Evolutionary conservation across 1,140 invertebrate genomes (phyloP), one percentile per base, ranked within the genome.

Genomic region (Tetramorium simillimum): DNA sequence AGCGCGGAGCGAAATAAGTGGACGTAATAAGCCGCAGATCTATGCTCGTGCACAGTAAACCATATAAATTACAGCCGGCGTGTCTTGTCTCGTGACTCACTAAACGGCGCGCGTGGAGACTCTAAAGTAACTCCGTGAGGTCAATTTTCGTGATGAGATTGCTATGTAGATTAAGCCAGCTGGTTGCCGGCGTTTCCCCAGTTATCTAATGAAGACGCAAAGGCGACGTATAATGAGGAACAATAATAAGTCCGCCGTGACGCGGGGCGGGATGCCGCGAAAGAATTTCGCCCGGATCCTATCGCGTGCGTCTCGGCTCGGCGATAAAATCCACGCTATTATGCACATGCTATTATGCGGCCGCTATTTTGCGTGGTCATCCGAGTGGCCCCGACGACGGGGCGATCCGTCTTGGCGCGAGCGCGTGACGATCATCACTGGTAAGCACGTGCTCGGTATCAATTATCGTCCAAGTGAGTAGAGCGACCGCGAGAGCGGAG

Each of bases 381-480:
- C 69, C 67, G 75, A 89, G 77, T 58, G 58, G 58, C 21, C 40
- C 28, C 40, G 60, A 72, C 56, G 60, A 43, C 21, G 28, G 58
- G n/a, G 51, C 80, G 67, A 73, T 73, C 9, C 67, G 86, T 89
- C 69, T 58, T 49, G 24, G 14, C 40, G n/a, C 82, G 49, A 89
- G 73, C 89, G 86, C 89, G 89, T 90, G 89, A 90, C 75, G 46
- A 84, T 69, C 73, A 84, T 69, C 73, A 33, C 63, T 58, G 60
- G 24, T 72, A 84, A 91, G 85, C 90, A 91, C 90, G 90, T 91
- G 90, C 87, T 89, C 53, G 62, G 58, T 88, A 90, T 89, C 89
- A 90, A 91, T 91, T 91, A 90, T 87, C 62, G 60, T 85, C 49
- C 80, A 67, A 88, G 65, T 77, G 88, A 84, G 67, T 62, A 53